These are phyloP conservation scores for Sitta europaea DNA, from an alignment of 2,113 vertebrate genomes.

Conservation along the genomic window DNA sequence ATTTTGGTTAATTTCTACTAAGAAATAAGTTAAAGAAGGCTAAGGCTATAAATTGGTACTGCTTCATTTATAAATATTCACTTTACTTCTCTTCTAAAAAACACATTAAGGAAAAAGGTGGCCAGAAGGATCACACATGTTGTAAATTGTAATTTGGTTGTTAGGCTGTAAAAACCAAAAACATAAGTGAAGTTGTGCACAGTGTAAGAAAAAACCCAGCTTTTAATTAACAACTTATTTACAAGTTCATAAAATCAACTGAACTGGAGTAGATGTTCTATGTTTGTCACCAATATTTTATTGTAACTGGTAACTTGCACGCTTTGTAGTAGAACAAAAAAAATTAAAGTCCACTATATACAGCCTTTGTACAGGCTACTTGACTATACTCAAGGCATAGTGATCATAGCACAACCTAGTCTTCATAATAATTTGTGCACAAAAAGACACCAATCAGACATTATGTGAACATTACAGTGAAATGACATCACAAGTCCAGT, in stretches of 20 bases:
- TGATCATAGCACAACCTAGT: slow-evolving; percentile 73
- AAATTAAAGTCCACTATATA: slow-evolving; percentile 78
- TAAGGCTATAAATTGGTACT: slow-evolving; percentile 52
- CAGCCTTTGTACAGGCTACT: slow-evolving; percentile 75
- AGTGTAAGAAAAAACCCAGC: slow-evolving; percentile 33
- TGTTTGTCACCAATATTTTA: slow-evolving; percentile 84
- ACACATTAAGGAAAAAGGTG: slow-evolving; percentile 13
- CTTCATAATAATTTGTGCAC: slow-evolving; percentile 79
- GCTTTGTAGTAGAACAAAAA: slow-evolving; percentile 75
- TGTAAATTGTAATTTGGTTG: slow-evolving; percentile 22
- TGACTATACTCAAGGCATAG: slow-evolving; percentile 80
- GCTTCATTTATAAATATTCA: slow-evolving; percentile 40
- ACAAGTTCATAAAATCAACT: slow-evolving; percentile 57
- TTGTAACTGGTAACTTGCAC: slow-evolving; percentile 86
- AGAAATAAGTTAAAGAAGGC: slow-evolving; percentile 41
- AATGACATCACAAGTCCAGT: slow-evolving; percentile 86
- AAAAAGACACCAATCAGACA: slow-evolving; percentile 76
- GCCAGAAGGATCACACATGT: neutral
- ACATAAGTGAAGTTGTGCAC: neutral
- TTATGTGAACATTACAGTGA: slow-evolving; percentile 84
- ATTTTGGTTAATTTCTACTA: neutral
- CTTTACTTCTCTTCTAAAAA: slow-evolving; percentile 29
- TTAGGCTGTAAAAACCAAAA: slow-evolving; percentile 8
- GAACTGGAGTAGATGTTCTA: slow-evolving; percentile 50
- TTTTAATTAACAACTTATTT: slow-evolving; percentile 42